Conservation (phyloP, 2,888 invertebrate species). For the Gnatocerus cornutus region DNA sequence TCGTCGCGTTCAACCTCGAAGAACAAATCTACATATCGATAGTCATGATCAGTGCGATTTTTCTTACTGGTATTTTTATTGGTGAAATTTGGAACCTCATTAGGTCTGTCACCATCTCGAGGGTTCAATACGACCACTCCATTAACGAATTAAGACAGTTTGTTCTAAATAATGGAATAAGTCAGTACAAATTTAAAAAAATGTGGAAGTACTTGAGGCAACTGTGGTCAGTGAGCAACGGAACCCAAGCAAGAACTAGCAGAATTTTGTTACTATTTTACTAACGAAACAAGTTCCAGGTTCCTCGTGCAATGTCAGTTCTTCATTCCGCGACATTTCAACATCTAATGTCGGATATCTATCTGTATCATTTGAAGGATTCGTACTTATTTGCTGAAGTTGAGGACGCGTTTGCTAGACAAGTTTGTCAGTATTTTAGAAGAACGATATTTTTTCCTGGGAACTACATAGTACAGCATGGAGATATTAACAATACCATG, state of each 20-base stretch:
- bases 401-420: conserved; percentile 72
- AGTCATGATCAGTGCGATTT: conserved; percentile 70
- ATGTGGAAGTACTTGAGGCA: conserved; percentile 74
- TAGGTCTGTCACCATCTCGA: conserved; percentile 72
- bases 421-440: conserved; percentile 72
- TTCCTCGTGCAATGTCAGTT: conserved; percentile 42
- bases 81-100: conserved; percentile 75
- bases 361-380: conserved; percentile 72
- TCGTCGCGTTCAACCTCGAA: conserved; percentile 71
- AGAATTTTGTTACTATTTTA: too few relatives aligned
- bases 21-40: conserved; percentile 73
- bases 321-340: conserved; percentile 34
- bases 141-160: conserved; percentile 73
- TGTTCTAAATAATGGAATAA: conserved; percentile 70
- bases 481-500: conserved; percentile 74
- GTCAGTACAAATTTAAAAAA: conserved; percentile 73
- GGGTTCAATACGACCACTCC: conserved; percentile 73
- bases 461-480: conserved; percentile 75
- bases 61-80: conserved; percentile 74
- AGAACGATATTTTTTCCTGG: conserved; percentile 74
- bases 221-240: conserved; percentile 73
- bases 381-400: conserved; percentile 73
- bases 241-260: conserved; percentile 69
- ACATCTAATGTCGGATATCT: conserved; percentile 72
- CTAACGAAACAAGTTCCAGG: conserved; percentile 12